These are phyloP conservation scores for Yponomeuta plumbellus DNA, from an alignment of 2,888 invertebrate genomes.

Conservation along the genomic window DNA sequence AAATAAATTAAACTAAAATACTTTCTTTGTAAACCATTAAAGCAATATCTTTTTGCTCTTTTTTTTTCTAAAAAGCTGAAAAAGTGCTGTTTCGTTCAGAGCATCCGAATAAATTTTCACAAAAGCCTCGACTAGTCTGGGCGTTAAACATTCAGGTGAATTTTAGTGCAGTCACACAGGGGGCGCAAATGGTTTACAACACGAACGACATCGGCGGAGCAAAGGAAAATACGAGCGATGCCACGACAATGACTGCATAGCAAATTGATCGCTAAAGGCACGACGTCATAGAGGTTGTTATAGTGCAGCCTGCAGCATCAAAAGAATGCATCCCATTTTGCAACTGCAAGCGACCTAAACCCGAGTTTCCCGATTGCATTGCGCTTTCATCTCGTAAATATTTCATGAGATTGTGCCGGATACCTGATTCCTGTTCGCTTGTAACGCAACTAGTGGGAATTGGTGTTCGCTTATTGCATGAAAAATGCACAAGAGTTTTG, in stretches of 20 bases:
- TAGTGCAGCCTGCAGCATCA: slow-evolving; percentile 30
- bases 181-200: slow-evolving; percentile 7
- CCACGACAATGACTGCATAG: slow-evolving; percentile 17
- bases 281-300: slow-evolving; percentile 30
- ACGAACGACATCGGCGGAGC: slow-evolving; percentile 4
- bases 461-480: slow-evolving; percentile 62
- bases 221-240: slow-evolving; percentile 15
- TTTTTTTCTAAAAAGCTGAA: no score
- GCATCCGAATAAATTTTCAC: not conserved
- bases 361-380: slow-evolving; percentile 57
- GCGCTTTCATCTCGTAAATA: slow-evolving; percentile 63
- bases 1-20: no score
- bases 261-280: slow-evolving; percentile 39
- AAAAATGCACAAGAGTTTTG: slow-evolving; percentile 68
- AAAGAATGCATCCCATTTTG: slow-evolving; percentile 41
- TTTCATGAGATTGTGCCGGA: slow-evolving; percentile 48
- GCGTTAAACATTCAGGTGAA: slow-evolving; percentile 3
- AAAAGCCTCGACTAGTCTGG: not conserved
- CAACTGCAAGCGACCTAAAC: slow-evolving; percentile 50
- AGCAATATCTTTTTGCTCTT: no score
- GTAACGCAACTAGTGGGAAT: slow-evolving; percentile 62
- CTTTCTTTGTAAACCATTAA: no score
- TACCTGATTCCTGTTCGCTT: slow-evolving; percentile 45
- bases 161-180: slow-evolving; percentile 8
- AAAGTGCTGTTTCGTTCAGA: not conserved